Conservation (phyloP, 2,797 vertebrate genomes). For the Propithecus deckenii region DNA sequence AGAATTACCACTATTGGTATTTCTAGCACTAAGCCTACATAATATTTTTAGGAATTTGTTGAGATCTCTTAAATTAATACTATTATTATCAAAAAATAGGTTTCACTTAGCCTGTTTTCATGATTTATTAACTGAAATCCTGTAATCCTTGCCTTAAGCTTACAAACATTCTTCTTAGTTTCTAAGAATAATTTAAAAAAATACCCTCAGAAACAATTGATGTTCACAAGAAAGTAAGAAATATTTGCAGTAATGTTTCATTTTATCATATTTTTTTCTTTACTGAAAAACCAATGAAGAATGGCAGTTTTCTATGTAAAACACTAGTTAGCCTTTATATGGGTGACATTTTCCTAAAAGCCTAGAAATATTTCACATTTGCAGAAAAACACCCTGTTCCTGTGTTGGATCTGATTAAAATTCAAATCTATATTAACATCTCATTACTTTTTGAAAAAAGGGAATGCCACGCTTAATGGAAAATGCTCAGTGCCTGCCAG, state of each 20-base stretch:
- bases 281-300: slow-evolving; percentile 39
- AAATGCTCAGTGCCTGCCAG: neutral
- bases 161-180: neutral
- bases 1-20: neutral
- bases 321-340: slow-evolving; percentile 54
- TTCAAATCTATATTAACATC: slow-evolving; percentile 63
- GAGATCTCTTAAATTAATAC: neutral
- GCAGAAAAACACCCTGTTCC: slow-evolving; percentile 52
- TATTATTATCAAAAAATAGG: slow-evolving; percentile 3
- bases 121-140: slow-evolving; percentile 1
- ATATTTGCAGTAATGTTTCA: neutral
- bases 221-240: slow-evolving; percentile 13
- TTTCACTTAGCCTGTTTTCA: neutral
- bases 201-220: slow-evolving; percentile 7
- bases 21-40: neutral
- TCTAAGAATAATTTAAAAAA: neutral
- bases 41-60: slow-evolving; percentile 3
- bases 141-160: neutral
- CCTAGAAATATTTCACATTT: slow-evolving; percentile 60
- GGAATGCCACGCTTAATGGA: neutral
- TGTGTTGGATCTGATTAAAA: slow-evolving; percentile 55
- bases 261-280: slow-evolving; percentile 34
- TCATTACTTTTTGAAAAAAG: slow-evolving; percentile 52
- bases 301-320: slow-evolving; percentile 62
- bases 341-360: slow-evolving; percentile 54